Evolutionary conservation across 2,797 vertebrate species (phyloP).

Genomic region (Lepidocolaptes lacrymiger): DNA sequence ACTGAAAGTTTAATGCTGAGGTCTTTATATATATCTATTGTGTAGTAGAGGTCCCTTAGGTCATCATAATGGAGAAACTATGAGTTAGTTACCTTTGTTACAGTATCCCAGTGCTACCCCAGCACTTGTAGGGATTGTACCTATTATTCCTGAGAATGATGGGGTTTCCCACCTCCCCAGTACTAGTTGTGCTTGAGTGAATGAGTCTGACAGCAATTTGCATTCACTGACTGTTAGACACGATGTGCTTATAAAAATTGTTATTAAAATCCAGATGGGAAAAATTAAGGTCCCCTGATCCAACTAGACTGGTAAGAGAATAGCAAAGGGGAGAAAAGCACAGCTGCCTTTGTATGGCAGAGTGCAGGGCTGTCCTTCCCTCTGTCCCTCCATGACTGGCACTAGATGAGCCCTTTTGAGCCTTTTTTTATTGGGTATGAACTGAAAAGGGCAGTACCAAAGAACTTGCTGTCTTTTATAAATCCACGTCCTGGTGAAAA

Average conservation of each 20-base stretch:
- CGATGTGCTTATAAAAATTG: background rate
- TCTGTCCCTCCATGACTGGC: background rate
- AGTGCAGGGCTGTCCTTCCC: rapidly evolving
- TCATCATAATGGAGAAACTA: background rate
- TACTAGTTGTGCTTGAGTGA: background rate
- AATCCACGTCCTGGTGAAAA: background rate
- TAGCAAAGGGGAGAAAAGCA: background rate
- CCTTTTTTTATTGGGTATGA: background rate
- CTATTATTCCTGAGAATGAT: background rate
- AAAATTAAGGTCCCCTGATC: background rate
- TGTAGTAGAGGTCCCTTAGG: background rate
- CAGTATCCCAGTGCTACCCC: background rate
- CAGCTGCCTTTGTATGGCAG: background rate
- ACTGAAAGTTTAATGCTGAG: background rate
- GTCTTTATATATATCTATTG: background rate
- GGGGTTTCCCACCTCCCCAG: background rate
- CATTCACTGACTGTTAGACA: background rate
- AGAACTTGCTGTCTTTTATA: background rate
- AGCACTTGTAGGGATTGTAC: background rate
- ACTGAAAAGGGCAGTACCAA: background rate
- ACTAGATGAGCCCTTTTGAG: background rate
- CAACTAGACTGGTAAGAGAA: background rate
- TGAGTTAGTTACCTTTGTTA: background rate
- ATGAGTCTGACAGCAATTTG: background rate
- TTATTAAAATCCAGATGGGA: background rate